phyloP scores from a whole-genome alignment of 2,797 vertebrate species.

The Diglossa cyanea region DNA sequence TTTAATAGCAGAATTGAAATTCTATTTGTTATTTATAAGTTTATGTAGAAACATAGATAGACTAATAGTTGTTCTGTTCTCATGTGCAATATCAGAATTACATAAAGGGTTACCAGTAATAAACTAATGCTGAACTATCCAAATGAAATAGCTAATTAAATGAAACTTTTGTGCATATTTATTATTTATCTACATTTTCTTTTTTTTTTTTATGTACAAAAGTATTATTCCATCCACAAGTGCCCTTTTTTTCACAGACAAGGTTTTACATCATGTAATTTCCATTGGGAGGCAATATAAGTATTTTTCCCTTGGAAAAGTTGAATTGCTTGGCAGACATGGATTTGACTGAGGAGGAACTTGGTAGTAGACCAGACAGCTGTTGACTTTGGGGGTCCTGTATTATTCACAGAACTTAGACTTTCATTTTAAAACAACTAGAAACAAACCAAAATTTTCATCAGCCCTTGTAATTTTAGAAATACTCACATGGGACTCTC shows the following conservation, averaged over 20 bases:
- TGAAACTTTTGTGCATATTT: not conserved
- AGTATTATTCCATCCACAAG: not conserved
- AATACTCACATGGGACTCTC: fast-evolving
- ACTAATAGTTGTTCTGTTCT: not conserved
- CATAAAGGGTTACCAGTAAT: not conserved
- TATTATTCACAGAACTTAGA: not conserved
- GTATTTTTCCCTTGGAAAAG: not conserved
- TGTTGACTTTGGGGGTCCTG: not conserved
- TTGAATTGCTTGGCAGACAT: not conserved
- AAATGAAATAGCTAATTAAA: not conserved
- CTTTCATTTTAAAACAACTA: not conserved
- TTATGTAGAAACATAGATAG: not conserved
- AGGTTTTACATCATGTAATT: not conserved
- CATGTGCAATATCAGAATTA: not conserved
- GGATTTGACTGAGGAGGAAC: not conserved
- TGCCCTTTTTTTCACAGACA: not conserved
- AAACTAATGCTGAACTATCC: not conserved
- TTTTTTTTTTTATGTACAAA: not conserved
- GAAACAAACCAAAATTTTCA: not conserved
- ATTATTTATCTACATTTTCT: not conserved
- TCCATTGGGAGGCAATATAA: not conserved
- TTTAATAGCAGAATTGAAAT: not conserved
- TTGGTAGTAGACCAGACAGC: not conserved
- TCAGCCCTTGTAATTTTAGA: not conserved
- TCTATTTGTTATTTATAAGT: not conserved